Percentiles rank a stretch among this genome's conserved stretches.
phyloP scores from a whole-genome alignment of 37 sponge, comb jelly and placozoan genomes.

The Beroe ovata region DNA sequence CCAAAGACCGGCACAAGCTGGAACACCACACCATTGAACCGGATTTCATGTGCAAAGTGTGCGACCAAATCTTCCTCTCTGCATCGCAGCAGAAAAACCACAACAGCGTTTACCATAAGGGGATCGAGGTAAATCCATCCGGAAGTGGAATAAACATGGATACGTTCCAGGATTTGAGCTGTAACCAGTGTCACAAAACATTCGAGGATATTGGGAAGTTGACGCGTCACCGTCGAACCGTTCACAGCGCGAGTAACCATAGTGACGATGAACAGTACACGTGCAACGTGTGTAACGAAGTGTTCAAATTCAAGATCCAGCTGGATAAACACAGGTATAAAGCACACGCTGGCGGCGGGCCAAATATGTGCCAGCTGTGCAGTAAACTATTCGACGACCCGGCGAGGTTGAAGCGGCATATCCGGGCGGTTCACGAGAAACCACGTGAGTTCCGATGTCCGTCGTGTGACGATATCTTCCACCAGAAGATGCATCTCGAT shows the following conservation, averaged over 20 bases:
- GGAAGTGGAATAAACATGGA: slow-evolving; percentile 24
- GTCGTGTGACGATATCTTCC: slow-evolving; percentile 56
- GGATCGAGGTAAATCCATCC: slow-evolving; percentile 1
- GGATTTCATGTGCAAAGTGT: slow-evolving; percentile 63
- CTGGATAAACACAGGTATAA: slow-evolving; percentile 38
- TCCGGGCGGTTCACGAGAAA: slow-evolving; percentile 52
- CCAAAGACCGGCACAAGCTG: slow-evolving; percentile 61
- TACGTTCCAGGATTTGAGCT: slow-evolving; percentile 33
- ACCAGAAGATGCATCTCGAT: slow-evolving; percentile 61
- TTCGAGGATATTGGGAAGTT: slow-evolving; percentile 67
- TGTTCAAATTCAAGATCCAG: slow-evolving; percentile 59
- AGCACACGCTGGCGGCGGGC: slow-evolving; percentile 33
- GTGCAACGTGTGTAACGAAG: slow-evolving; percentile 51
- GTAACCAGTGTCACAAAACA: slow-evolving; percentile 49
- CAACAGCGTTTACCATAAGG: slow-evolving; percentile 48
- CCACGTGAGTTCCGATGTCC: slow-evolving; percentile 65
- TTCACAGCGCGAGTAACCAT: slow-evolving; percentile 44
- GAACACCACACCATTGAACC: slow-evolving; percentile 65
- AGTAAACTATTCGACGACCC: slow-evolving; percentile 60
- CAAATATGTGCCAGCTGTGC: slow-evolving; percentile 62
- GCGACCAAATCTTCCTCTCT: slow-evolving; percentile 64
- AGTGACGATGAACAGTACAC: slow-evolving; percentile 67
- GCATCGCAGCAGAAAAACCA: slow-evolving; percentile 65
- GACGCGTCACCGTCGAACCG: slow-evolving; percentile 45
- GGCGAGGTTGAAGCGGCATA: slow-evolving; percentile 31